Conservation (phyloP, 92 coral and sea anemone genomes). For the Plumapathes pennacea region DNA sequence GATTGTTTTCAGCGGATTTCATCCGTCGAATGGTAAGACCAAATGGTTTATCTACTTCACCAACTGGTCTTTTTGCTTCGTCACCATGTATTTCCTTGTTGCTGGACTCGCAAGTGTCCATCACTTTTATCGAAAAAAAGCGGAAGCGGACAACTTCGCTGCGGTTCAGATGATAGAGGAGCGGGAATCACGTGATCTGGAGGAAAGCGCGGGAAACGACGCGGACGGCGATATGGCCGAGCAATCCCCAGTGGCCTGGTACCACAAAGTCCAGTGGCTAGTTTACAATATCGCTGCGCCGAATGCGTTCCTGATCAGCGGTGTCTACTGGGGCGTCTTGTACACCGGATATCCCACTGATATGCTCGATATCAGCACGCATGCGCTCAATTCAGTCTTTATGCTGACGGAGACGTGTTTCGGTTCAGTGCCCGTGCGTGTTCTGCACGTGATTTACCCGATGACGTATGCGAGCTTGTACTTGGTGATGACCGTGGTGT, state of each 20-base stretch:
- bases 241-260: slow-evolving; percentile 54
- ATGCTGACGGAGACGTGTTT: slow-evolving; percentile 58
- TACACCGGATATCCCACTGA: slow-evolving; percentile 25
- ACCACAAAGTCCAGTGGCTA: slow-evolving; percentile 82
- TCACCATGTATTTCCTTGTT: slow-evolving; percentile 61
- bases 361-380: slow-evolving; percentile 68
- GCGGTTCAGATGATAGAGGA: slow-evolving; percentile 15
- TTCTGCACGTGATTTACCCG: slow-evolving; percentile 71
- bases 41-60: slow-evolving; percentile 94
- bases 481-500: slow-evolving; percentile 64
- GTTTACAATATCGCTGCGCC: slow-evolving; percentile 57
- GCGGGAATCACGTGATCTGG: background rate
- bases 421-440: slow-evolving; percentile 58
- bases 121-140: slow-evolving; percentile 7
- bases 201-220: background rate
- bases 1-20: slow-evolving; percentile 80
- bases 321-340: slow-evolving; percentile 69
- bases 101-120: slow-evolving; percentile 53
- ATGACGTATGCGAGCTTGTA: slow-evolving; percentile 41
- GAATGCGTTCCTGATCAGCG: slow-evolving; percentile 49
- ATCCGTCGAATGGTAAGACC: slow-evolving; percentile 51
- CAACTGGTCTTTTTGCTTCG: slow-evolving; percentile 76
- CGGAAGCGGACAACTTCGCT: slow-evolving; percentile 2
- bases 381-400: slow-evolving; percentile 65
- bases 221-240: slow-evolving; percentile 9